Conservation (phyloP, 2,888 invertebrate species). For the Acholoe squamosa region DNA sequence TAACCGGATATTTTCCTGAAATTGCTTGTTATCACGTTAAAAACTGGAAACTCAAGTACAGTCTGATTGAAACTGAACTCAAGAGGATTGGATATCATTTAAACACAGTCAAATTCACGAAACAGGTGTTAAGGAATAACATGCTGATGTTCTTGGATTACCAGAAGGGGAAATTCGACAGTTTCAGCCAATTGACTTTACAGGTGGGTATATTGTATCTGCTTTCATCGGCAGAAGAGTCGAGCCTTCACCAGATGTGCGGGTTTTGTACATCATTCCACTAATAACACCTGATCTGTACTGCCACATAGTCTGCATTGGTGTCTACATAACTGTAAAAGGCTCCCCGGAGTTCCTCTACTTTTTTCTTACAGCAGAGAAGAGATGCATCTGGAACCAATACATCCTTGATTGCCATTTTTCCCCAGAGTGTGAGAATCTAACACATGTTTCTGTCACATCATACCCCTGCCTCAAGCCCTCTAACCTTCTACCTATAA, state of each 20-base stretch:
- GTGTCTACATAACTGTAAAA: background rate
- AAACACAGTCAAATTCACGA: no score
- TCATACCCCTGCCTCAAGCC: background rate
- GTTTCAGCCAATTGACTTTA: constrained; percentile 30
- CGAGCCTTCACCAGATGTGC: background rate
- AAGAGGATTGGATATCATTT: no score
- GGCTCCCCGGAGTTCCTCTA: background rate
- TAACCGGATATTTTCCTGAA: no score
- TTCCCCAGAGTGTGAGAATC: background rate
- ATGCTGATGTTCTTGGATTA: no score
- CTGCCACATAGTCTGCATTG: background rate
- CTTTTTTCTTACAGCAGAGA: background rate
- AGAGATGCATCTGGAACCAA: constrained; percentile 16
- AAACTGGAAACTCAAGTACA: no score
- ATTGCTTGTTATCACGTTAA: no score
- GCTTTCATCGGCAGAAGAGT: background rate
- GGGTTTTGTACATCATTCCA: background rate
- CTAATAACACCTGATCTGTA: background rate
- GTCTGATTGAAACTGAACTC: no score
- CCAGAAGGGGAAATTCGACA: background rate
- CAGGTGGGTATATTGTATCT: background rate
- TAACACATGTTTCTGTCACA: background rate
- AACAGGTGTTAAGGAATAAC: no score
- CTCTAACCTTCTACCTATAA: background rate
- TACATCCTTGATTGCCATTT: background rate